These are phyloP conservation scores for Orthosia cruda DNA, from an alignment of 2,888 invertebrate species.

Conservation along the genomic window DNA sequence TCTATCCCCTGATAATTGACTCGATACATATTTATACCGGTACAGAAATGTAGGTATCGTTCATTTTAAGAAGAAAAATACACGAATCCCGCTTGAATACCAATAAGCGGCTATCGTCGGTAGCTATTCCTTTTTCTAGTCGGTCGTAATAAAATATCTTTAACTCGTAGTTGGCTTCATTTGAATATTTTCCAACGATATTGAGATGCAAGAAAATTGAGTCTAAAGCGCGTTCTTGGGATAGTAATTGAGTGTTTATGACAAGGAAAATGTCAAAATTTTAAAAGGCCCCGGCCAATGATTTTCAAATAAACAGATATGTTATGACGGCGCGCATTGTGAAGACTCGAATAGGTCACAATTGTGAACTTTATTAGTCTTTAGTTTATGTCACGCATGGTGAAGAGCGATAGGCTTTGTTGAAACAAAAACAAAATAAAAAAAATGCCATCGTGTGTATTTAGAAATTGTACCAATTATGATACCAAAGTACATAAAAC, in stretches of 20 bases:
- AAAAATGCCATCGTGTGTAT: no score
- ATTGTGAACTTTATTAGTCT: no score
- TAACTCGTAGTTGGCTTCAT: conserved; percentile 18
- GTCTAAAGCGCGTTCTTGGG: conserved; percentile 23
- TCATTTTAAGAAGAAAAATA: conserved; percentile 31
- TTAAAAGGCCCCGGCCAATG: no score
- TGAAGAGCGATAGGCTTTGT: no score
- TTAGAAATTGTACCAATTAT: no score
- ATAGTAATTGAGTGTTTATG: conserved; percentile 50
- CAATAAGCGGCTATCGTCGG: conserved; percentile 42
- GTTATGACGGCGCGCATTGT: no score
- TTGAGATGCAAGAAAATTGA: conserved; percentile 42
- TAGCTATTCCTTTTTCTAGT: conserved; percentile 29
- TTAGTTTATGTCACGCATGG: no score
- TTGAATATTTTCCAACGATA: conserved; percentile 44
- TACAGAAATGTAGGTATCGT: conserved; percentile 17
- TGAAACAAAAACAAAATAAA: no score
- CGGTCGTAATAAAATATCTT: conserved; percentile 43
- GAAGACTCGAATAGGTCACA: no score
- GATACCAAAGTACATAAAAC: no score
- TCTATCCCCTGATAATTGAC: conserved; percentile 29
- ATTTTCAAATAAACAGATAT: no score
- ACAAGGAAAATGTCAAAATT: no score
- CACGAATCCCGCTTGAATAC: conserved; percentile 38
- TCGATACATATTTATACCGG: conserved; percentile 33